Base-by-base conservation (phyloP, 2,113 vertebrate genomes). In the Cynocephalus volans region DNA sequence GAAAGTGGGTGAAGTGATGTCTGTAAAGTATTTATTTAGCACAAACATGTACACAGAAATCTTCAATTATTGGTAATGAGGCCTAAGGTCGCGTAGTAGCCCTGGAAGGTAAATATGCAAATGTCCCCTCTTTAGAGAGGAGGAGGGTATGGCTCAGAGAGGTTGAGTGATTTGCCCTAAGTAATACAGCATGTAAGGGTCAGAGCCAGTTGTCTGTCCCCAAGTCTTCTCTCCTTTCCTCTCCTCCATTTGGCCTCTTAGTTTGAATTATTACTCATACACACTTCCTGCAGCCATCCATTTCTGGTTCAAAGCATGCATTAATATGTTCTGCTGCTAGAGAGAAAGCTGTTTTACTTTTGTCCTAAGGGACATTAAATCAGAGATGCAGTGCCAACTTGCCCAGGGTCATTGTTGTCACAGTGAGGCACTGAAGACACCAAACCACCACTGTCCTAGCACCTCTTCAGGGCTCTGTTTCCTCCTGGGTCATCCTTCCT, bases 361-460 rank as follows among this genome's bases (percentile, higher is more conserved):
- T 45, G 24, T 88, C 24, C 5, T 12, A 11, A 62, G 26, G 45
- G 77, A 72, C 5, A 17, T 12, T n/a, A 19, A 36, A 21, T 77
- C 48, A 12, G 12, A 54, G 76, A 3, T 1, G 21, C 45, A 18
- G 18, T 45, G 75, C 93, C 1, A 1, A 0, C 67, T 15, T 26
- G 28, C 69, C 12, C n/a, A 17, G 58, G 17, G 72, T 64, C n/a
- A 11, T 7, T 4, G 9, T 24, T 6, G 28, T 58, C 77, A 67
- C n/a, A 9, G 14, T 23, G 83, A 45, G 75, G 81, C 26, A 13
- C 91, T 28, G 23, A 72, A 48, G 75, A 31, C 17, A 0, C 9
- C 3, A 48, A 60, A 69, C 2, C 15, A 1, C 11, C 8, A 3
- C 8, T 0, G 0, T 6, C 24, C 52, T 21, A 60, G 5, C 19